Base-by-base conservation (phyloP, 2,888 invertebrate species). In the Ophonus ardosiacus region DNA sequence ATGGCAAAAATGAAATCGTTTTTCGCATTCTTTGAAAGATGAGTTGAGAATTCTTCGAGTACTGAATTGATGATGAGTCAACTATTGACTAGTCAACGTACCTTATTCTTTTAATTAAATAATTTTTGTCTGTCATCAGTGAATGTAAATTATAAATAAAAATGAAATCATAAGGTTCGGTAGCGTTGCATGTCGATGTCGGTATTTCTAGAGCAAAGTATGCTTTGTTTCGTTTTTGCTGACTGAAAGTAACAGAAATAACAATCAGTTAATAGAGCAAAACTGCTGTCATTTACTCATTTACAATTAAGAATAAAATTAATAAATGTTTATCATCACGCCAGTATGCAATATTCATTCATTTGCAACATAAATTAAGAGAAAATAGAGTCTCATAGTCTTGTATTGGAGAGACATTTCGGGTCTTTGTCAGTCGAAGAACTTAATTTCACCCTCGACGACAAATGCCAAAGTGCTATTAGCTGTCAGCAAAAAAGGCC, bases 111-210 rank as follows among this genome's bases (percentile, higher is more conserved):
- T 68, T 68, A 68, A 68, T 31, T 68, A 68, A 68, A 31, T 31
- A 68, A 68, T 68, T 68, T 65, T 68, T 38, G 68, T 38, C 38
- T 68, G 68, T 68, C 68, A 68, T 68, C 68, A 68, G 68, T 68
- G 38, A 68, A 15, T 68, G 31, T 68, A 68, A 68, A 68, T 7
- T 68, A 68, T 38, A 68, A 68, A 68, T 68, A 68, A 68, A 68
- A 68, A 68, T 68, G 68, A 68, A 68, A 68, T 68, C 68, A 68
- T 68, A 68, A 63, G 21, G 68, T 7, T 68, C 31, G 7, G 68
- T 4, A 24, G 24, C 13, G 18, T 68, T 68, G 68, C 68, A 68
- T 31, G 38, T 15, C 59, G 59, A 15, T 59, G 15, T 40, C 15
- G 31, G 2, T 31, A 31, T 6, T 6, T 31, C 5, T 31, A 1